These are phyloP conservation scores for Glossophaga mutica DNA, from an alignment of 2,797 vertebrate genomes.

Conservation along the genomic window DNA sequence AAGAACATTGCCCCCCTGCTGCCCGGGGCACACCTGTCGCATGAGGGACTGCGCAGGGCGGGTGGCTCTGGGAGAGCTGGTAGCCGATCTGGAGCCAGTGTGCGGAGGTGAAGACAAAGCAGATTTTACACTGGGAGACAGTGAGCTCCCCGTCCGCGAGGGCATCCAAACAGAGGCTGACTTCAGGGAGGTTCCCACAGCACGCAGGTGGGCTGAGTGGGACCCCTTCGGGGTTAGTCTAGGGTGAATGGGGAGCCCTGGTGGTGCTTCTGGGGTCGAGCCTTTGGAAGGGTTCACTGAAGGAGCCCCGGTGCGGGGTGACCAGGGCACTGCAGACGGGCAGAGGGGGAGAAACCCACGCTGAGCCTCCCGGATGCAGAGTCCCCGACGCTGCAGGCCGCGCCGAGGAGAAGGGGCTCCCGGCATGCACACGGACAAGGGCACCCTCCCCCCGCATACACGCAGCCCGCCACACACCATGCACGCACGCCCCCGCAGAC, in stretches of 20 bases:
- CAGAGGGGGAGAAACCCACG: neutral
- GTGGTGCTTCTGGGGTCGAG: neutral
- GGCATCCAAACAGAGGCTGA: neutral
- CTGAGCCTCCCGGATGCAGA: neutral
- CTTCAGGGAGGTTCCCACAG: neutral
- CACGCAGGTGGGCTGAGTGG: accelerated
- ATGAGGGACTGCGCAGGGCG: neutral
- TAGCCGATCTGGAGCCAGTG: accelerated
- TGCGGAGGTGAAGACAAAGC: neutral
- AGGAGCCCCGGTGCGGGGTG: neutral
- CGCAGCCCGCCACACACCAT: neutral
- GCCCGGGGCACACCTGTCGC: neutral
- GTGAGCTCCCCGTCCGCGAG: accelerated
- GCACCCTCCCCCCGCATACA: accelerated
- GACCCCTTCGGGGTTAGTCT: neutral
- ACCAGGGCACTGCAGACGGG: accelerated
- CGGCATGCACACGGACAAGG: no score
- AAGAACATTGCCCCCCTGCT: accelerated
- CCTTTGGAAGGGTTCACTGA: neutral
- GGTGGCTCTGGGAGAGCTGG: accelerated
- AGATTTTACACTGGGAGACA: neutral
- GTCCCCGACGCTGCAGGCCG: accelerated
- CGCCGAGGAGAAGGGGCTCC: neutral
- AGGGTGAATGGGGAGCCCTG: neutral
- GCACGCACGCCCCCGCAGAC: accelerated